Evolutionary conservation across 2,797 vertebrate species (phyloP).

Genomic region (Aeoliscus strigatus): DNA sequence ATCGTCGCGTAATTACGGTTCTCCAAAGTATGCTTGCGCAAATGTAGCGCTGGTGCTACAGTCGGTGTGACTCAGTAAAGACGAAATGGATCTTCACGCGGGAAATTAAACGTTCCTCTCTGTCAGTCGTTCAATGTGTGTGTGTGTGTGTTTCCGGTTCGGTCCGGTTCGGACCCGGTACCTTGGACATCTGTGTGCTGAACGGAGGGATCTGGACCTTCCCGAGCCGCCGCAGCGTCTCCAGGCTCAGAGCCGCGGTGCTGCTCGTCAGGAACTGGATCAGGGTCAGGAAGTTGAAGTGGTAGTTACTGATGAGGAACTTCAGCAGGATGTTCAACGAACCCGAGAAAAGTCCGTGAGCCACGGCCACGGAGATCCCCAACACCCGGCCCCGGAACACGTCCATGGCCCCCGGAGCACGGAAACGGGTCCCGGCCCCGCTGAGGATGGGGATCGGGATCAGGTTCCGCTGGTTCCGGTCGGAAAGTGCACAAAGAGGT

Average conservation of each 20-base stretch:
- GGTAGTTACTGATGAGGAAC: conserved; percentile 87
- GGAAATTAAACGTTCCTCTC: too few species aligned
- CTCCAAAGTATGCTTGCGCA: too few species aligned
- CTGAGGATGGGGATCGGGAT: too few species aligned
- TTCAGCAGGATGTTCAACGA: conserved; percentile 93
- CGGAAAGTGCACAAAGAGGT: too few species aligned
- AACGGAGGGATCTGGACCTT: conserved; percentile 85
- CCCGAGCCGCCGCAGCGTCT: conserved; percentile 82
- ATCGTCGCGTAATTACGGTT: too few species aligned
- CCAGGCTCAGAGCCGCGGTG: conserved; percentile 84
- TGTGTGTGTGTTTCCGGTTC: too few species aligned
- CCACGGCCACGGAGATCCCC: conserved; percentile 89
- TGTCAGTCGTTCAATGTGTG: too few species aligned
- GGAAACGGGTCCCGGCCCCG: neutral
- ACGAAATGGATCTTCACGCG: too few species aligned
- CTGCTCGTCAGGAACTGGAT: conserved; percentile 90
- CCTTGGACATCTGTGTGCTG: conserved; percentile 82
- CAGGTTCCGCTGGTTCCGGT: too few species aligned
- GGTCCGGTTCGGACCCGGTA: conserved; percentile 14
- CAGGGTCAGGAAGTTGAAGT: conserved; percentile 89
- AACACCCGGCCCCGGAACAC: conserved; percentile 78
- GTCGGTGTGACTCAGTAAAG: too few species aligned
- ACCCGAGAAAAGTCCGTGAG: conserved; percentile 93
- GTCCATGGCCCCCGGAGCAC: conserved; percentile 66
- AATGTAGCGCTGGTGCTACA: too few species aligned